Evolutionary conservation across 2,888 invertebrate genomes (phyloP).

Genomic region (Cephus runcator): DNA sequence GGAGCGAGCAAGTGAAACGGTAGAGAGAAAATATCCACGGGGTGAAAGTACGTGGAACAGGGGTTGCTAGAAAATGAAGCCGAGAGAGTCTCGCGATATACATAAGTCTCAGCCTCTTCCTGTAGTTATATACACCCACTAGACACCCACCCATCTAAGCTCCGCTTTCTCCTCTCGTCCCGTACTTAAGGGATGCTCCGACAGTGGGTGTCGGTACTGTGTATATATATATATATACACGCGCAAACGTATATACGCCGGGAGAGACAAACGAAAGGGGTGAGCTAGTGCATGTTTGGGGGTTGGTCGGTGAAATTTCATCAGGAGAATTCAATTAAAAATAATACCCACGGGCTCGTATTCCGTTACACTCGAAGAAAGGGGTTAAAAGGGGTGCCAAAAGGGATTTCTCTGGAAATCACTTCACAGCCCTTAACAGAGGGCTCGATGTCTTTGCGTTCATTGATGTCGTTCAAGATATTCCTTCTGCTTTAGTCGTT

Average conservation of each 20-base stretch:
- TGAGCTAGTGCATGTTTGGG: not conserved
- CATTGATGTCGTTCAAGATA: not conserved
- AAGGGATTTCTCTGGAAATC: not conserved
- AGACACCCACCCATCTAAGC: not conserved
- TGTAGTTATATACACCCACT: not conserved
- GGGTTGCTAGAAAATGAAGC: not conserved
- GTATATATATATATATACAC: not conserved
- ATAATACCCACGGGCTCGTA: constrained; percentile 43
- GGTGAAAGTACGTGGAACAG: not conserved
- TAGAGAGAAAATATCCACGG: not conserved
- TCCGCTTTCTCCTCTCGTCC: not conserved
- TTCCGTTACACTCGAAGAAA: constrained; percentile 11
- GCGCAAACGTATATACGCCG: not conserved
- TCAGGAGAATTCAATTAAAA: constrained; percentile 62
- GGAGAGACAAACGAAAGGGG: constrained; percentile 22
- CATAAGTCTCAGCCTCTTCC: not conserved
- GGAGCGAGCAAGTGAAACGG: not conserved
- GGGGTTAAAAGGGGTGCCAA: constrained; percentile 7
- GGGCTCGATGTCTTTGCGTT: constrained; percentile 5
- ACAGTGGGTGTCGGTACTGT: not conserved
- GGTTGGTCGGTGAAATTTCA: constrained; percentile 51
- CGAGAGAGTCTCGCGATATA: not conserved
- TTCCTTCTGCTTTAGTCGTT: not conserved
- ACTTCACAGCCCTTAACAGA: not conserved
- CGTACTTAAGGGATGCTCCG: not conserved